Conservation (phyloP, 2,113 vertebrate species). For the Saccopteryx bilineata region DNA sequence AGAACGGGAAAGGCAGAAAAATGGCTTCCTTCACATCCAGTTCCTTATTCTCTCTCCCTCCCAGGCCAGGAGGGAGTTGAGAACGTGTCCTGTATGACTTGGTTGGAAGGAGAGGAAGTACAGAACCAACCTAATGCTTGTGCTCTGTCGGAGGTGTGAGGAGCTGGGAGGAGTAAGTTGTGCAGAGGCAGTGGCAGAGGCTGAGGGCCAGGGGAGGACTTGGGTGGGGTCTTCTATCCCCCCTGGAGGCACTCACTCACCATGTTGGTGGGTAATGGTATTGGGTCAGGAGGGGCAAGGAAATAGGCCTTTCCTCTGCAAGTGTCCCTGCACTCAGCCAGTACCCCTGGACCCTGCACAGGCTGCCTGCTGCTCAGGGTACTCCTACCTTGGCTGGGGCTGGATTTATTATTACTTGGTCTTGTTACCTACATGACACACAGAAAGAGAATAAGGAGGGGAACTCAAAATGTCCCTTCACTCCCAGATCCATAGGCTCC, state of each 20-base stretch:
- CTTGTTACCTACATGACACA: not conserved
- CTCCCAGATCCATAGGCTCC: not conserved
- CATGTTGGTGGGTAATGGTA: not conserved
- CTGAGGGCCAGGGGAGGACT: fast-evolving
- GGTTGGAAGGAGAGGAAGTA: not conserved
- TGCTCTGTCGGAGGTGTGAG: not conserved
- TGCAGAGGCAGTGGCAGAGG: not conserved
- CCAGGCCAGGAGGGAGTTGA: not conserved
- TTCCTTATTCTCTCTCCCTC: not conserved
- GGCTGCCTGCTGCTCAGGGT: not conserved
- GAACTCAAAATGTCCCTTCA: constrained; percentile 13
- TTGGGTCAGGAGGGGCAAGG: not conserved
- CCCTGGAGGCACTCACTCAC: not conserved
- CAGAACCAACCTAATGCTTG: not conserved
- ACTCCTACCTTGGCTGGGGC: not conserved
- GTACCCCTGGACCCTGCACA: not conserved
- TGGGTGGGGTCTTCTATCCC: not conserved
- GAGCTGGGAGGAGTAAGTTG: not conserved
- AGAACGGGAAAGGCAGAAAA: not conserved
- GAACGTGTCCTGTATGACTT: not conserved
- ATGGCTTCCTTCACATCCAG: not conserved
- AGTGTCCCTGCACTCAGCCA: not conserved
- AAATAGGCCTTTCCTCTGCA: not conserved
- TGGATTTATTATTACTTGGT: not conserved
- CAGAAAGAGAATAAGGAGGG: not conserved